Conservation (phyloP, 2,888 invertebrate species). For the Rhagonycha lutea region DNA sequence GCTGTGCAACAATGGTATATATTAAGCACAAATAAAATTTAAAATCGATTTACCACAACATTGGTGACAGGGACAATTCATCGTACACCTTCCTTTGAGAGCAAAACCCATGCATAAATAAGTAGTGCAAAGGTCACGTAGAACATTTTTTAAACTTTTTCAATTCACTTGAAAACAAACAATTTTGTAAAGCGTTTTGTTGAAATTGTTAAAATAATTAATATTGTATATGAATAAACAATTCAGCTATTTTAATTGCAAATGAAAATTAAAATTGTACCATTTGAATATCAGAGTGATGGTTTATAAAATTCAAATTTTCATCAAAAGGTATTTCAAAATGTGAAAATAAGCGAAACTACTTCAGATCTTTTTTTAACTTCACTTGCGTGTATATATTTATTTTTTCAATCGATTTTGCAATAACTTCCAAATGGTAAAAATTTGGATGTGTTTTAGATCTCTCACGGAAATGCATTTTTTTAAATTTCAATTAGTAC, state of each 20-base stretch:
- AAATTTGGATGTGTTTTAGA: no score
- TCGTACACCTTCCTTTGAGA: conserved; percentile 10
- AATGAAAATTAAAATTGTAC: not conserved
- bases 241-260: not conserved
- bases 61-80: conserved; percentile 17
- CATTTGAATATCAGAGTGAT: not conserved
- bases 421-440: no score
- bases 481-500: no score
- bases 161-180: not conserved
- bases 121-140: not conserved
- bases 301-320: not conserved
- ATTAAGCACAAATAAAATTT: conserved; percentile 9
- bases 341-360: not conserved
- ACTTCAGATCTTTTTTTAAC: no score
- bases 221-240: not conserved
- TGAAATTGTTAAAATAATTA: not conserved
- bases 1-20: not conserved
- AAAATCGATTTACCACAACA: conserved; percentile 14
- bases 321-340: not conserved
- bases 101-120: conserved; percentile 17
- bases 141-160: not conserved
- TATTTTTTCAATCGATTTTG: no score
- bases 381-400: no score
- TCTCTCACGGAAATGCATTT: no score
- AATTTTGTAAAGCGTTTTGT: not conserved